Percentiles rank a stretch among this genome's conserved stretches.
phyloP scores from a whole-genome alignment of 2,113 vertebrate species.

The Donacobius atricapilla region DNA sequence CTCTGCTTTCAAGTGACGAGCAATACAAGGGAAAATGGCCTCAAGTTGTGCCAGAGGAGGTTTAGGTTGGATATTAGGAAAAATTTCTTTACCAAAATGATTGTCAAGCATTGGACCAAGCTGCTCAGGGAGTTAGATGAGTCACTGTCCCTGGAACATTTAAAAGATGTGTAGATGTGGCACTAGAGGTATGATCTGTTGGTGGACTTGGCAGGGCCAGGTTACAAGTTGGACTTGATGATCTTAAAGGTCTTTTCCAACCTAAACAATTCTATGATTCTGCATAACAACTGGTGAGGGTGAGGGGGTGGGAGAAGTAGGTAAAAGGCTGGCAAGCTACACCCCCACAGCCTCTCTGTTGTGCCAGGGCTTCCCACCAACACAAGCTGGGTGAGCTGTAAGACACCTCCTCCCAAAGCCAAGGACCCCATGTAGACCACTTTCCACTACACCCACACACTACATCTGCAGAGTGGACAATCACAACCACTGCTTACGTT shows the following conservation, averaged over 20 bases:
- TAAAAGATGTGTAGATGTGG: neutral
- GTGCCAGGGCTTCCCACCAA: rapidly evolving
- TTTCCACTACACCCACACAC: rapidly evolving
- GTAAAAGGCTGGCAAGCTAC: neutral
- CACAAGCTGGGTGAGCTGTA: neutral
- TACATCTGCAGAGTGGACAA: neutral
- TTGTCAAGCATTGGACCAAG: neutral
- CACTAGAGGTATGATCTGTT: neutral
- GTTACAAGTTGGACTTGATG: rapidly evolving
- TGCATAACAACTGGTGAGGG: neutral
- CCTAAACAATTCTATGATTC: neutral
- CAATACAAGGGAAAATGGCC: neutral
- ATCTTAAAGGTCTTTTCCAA: neutral
- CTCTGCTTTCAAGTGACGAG: neutral
- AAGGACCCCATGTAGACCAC: neutral
- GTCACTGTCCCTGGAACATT: neutral
- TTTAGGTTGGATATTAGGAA: neutral
- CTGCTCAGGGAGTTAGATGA: neutral
- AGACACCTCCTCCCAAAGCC: neutral
- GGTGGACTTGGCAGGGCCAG: too few relatives aligned
- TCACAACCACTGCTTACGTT: neutral
- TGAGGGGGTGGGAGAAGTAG: neutral
- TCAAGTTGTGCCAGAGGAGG: neutral
- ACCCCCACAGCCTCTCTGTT: neutral
- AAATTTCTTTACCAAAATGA: neutral